Percentiles rank a stretch among this genome's conserved stretches.
These are phyloP conservation scores for Neolamprologus ventralis DNA, from an alignment of 2,113 vertebrate species.

Conservation along the genomic window DNA sequence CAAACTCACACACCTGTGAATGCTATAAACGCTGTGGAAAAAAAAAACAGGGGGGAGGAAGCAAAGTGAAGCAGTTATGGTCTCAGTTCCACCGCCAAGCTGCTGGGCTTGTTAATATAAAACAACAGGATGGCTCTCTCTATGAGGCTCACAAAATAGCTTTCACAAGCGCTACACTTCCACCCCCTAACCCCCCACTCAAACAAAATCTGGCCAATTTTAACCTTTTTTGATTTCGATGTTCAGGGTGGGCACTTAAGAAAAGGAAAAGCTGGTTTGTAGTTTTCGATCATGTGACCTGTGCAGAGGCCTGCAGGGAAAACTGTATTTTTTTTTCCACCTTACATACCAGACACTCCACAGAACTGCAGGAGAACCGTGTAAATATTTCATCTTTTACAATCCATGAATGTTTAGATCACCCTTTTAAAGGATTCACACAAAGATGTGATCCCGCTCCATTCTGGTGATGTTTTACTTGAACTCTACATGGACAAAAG, in stretches of 20 bases:
- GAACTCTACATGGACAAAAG: background rate
- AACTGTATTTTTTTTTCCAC: background rate
- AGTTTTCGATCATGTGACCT: background rate
- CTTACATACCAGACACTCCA: background rate
- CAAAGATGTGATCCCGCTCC: background rate
- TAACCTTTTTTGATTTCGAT: slow-evolving; percentile 13
- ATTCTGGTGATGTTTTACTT: background rate
- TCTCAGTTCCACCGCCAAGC: slow-evolving; percentile 56
- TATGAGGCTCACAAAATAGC: slow-evolving; percentile 41
- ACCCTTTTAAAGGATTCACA: background rate
- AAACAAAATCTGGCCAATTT: slow-evolving; percentile 44
- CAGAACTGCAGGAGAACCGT: background rate
- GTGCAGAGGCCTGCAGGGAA: background rate
- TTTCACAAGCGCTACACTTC: slow-evolving; percentile 22
- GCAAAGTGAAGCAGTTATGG: slow-evolving; percentile 24
- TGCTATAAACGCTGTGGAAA: slow-evolving; percentile 32
- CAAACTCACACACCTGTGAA: slow-evolving; percentile 45
- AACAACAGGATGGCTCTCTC: slow-evolving; percentile 52
- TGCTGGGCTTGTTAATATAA: slow-evolving; percentile 58
- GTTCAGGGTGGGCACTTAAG: slow-evolving; percentile 33
- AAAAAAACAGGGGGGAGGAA: background rate
- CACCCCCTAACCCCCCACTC: background rate
- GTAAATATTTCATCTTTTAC: background rate
- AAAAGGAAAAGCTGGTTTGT: background rate
- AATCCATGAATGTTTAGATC: background rate